Conservation (phyloP, 2,797 vertebrate genomes). For the Gymnoscopelus braueri region DNA sequence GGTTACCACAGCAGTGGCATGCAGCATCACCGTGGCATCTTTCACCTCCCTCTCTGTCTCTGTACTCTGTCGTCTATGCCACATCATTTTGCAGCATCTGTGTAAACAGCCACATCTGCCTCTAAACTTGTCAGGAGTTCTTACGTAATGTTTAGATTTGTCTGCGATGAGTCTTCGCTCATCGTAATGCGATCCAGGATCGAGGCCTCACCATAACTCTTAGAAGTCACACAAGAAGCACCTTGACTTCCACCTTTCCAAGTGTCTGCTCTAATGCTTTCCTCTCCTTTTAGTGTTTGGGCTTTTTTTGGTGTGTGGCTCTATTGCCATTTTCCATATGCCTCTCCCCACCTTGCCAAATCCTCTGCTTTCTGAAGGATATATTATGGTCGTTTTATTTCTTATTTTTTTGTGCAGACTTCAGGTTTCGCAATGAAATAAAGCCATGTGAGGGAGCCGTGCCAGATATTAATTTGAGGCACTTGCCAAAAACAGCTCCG, state of each 20-base stretch:
- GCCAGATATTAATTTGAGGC: slow-evolving; percentile 72
- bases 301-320: slow-evolving; percentile 32
- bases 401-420: slow-evolving; percentile 22
- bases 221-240: slow-evolving; percentile 56
- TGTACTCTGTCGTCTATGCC: slow-evolving; percentile 25
- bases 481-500: slow-evolving; percentile 67
- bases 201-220: slow-evolving; percentile 64
- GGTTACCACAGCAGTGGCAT: slow-evolving; percentile 1
- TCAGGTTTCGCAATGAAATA: slow-evolving; percentile 61
- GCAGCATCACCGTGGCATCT: slow-evolving; percentile 13
- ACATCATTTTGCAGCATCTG: slow-evolving; percentile 59
- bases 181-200: slow-evolving; percentile 57
- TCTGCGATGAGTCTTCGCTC: slow-evolving; percentile 60
- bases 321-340: slow-evolving; percentile 52
- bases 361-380: slow-evolving; percentile 49
- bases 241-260: slow-evolving; percentile 66
- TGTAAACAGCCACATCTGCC: slow-evolving; percentile 73
- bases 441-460: slow-evolving; percentile 43
- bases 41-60: slow-evolving; percentile 30
- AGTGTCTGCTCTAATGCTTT: slow-evolving; percentile 35
- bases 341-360: slow-evolving; percentile 47
- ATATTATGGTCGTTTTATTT: slow-evolving; percentile 35
- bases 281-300: slow-evolving; percentile 54
- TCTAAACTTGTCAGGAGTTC: slow-evolving; percentile 61
- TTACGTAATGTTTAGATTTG: slow-evolving; percentile 75